Percentiles rank a stretch among this genome's conserved stretches.
Conservation (phyloP, 2,113 vertebrate species). For the Oostethus manadensis region DNA sequence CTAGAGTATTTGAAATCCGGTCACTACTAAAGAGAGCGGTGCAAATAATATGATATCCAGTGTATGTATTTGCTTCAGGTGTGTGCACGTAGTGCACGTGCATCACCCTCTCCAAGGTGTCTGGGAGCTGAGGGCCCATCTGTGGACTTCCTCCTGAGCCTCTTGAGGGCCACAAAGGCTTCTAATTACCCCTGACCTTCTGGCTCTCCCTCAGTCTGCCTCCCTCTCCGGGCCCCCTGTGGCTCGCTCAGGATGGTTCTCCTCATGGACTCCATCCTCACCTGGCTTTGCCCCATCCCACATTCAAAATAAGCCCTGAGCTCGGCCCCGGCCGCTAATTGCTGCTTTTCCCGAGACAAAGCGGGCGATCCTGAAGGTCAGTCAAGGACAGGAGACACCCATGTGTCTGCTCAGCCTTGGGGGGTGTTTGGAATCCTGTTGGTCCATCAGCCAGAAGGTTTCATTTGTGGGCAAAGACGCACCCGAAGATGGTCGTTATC, state of each 20-base stretch:
- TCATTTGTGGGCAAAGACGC: constrained; percentile 35
- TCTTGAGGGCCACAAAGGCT: constrained; percentile 68
- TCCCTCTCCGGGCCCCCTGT: constrained; percentile 52
- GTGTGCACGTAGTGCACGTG: constrained; percentile 23
- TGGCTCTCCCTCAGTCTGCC: constrained; percentile 56
- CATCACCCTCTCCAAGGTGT: constrained; percentile 31
- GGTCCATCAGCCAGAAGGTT: constrained; percentile 48
- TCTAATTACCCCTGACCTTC: constrained; percentile 81
- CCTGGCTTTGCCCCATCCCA: constrained; percentile 44
- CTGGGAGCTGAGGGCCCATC: constrained; percentile 58
- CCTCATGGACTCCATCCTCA: constrained; percentile 22
- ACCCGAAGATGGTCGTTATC: neutral
- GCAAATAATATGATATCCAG: too few relatives aligned
- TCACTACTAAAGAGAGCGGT: neutral
- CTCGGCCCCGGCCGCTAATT: constrained; percentile 62
- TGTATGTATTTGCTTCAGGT: constrained; percentile 16
- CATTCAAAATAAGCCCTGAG: constrained; percentile 58
- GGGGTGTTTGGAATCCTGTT: constrained; percentile 34
- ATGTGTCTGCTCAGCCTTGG: constrained; percentile 30
- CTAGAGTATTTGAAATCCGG: too few relatives aligned
- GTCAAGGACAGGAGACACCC: constrained; percentile 59
- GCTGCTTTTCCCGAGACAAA: constrained; percentile 65
- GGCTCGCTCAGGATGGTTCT: constrained; percentile 46
- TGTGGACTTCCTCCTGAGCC: constrained; percentile 63
- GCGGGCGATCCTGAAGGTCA: constrained; percentile 61